phyloP scores from a whole-genome alignment of 2,888 invertebrate genomes.

The Drosophila subquinaria region DNA sequence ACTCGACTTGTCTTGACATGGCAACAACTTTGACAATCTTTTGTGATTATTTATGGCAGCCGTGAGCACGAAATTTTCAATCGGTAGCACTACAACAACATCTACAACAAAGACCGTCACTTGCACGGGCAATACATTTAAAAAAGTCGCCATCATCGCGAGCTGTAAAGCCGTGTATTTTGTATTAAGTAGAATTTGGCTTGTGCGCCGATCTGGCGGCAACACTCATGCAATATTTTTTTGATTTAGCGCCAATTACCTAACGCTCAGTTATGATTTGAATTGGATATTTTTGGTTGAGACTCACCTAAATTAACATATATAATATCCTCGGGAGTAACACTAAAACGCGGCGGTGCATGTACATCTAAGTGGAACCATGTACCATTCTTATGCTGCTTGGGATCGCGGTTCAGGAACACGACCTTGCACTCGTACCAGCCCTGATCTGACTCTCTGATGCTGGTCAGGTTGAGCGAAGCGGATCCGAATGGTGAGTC shows the following conservation, averaged over 20 bases:
- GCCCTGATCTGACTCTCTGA: constrained; percentile 96
- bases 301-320: constrained; percentile 94
- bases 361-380: constrained; percentile 99
- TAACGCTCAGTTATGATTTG: too few relatives aligned
- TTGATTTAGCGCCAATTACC: too few relatives aligned
- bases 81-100: too few relatives aligned
- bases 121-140: too few relatives aligned
- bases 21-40: constrained; percentile 22
- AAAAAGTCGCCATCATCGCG: too few relatives aligned
- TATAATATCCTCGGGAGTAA: constrained; percentile 97
- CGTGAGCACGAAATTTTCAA: too few relatives aligned
- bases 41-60: too few relatives aligned
- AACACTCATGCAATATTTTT: too few relatives aligned
- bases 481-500: constrained; percentile 96
- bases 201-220: too few relatives aligned
- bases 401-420: constrained; percentile 97
- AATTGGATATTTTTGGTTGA: constrained; percentile 20
- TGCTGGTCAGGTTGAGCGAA: constrained; percentile 97
- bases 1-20: neutral
- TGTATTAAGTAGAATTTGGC: too few relatives aligned
- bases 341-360: constrained; percentile 97
- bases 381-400: constrained; percentile 96
- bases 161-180: too few relatives aligned
- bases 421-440: constrained; percentile 99
- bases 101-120: too few relatives aligned